Evolutionary conservation across 2,888 invertebrate species (phyloP).

Genomic region (Leptothorax acervorum): DNA sequence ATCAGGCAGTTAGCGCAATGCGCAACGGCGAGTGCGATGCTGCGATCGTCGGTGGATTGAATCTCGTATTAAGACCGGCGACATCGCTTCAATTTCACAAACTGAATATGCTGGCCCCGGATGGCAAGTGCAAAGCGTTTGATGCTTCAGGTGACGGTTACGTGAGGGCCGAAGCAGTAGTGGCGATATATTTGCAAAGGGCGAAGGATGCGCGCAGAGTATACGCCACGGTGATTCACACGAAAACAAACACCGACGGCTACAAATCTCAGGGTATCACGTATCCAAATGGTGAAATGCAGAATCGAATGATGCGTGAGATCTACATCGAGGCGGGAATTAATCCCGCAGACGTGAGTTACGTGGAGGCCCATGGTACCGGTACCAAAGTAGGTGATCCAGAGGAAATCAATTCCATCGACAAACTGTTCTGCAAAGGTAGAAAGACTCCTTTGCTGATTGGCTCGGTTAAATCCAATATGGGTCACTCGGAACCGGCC

Average conservation of each 20-base stretch:
- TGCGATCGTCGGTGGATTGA: constrained; percentile 97
- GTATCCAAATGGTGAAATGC: constrained; percentile 93
- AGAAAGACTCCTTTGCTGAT: constrained; percentile 93
- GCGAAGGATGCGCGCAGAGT: constrained; percentile 91
- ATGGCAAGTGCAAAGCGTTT: constrained; percentile 97
- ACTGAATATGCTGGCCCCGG: constrained; percentile 96
- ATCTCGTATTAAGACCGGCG: constrained; percentile 95
- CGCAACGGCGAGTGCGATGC: constrained; percentile 97
- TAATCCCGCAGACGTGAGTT: constrained; percentile 93
- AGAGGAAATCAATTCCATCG: constrained; percentile 98
- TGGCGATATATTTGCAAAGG: constrained; percentile 93
- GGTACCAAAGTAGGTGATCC: constrained; percentile 99
- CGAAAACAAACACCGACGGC: constrained; percentile 97
- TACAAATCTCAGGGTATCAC: constrained; percentile 96
- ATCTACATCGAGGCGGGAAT: constrained; percentile 94
- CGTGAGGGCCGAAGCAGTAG: constrained; percentile 95
- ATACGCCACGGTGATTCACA: constrained; percentile 95
- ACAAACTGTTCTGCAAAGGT: constrained; percentile 95
- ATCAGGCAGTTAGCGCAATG: constrained; percentile 94
- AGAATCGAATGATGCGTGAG: constrained; percentile 93
- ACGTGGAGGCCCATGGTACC: constrained; percentile 99
- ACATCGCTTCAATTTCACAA: constrained; percentile 97
- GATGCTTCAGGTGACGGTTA: constrained; percentile 97
- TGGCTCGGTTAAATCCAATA: constrained; percentile 99
- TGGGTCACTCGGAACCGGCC: constrained; percentile 99